Evolutionary conservation across 2,888 invertebrate genomes (phyloP).

Genomic region (Flexamia atlantica): DNA sequence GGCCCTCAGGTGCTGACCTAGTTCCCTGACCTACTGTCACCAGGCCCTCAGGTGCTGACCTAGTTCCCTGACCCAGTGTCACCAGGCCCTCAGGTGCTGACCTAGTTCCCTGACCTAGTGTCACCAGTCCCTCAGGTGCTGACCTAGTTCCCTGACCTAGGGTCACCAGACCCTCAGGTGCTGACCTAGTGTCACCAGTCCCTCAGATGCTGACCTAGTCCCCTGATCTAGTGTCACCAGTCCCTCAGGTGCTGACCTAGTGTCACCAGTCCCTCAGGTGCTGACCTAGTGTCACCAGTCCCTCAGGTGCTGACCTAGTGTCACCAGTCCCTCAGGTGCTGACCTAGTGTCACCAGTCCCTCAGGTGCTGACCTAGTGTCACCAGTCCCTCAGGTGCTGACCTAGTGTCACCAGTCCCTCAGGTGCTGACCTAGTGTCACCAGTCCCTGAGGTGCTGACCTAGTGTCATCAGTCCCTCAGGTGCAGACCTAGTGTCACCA

Average conservation of each 20-base stretch:
- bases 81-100: no score
- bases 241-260: not conserved
- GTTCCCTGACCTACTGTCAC: no score
- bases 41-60: no score
- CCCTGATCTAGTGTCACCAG: not conserved
- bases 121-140: no score
- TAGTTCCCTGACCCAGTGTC: no score
- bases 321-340: not conserved
- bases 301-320: conserved; percentile 73
- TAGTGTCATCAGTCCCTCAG: not conserved
- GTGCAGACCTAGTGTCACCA: conserved; percentile 73
- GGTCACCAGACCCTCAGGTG: no score
- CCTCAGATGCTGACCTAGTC: not conserved
- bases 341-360: not conserved
- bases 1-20: no score
- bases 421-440: not conserved
- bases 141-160: not conserved
- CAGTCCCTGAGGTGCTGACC: not conserved
- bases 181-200: not conserved
- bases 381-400: not conserved
- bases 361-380: not conserved
- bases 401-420: not conserved
- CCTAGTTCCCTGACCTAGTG: no score
- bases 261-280: no score
- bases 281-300: no score